These are phyloP conservation scores for Psix sp. DNA, from an alignment of 1,140 invertebrate species.

Conservation along the genomic window DNA sequence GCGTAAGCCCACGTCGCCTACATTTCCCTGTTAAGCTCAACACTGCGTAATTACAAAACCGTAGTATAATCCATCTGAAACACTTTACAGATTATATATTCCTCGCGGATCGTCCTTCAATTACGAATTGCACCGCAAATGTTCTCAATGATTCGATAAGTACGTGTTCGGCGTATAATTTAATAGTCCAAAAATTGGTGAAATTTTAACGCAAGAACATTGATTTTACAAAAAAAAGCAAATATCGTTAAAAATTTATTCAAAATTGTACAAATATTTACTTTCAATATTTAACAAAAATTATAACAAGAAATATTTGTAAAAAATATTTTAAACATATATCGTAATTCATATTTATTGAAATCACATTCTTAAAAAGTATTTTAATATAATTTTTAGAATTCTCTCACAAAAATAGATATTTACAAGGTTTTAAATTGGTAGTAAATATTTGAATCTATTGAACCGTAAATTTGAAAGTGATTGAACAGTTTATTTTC, in stretches of 20 bases:
- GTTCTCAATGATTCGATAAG: slow-evolving; percentile 52
- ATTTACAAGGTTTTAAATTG: too few relatives aligned
- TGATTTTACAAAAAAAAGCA: neutral
- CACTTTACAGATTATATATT: slow-evolving; percentile 54
- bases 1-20: slow-evolving; percentile 33
- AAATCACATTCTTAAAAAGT: too few relatives aligned
- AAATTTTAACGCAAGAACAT: neutral
- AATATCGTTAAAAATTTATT: neutral
- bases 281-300: too few relatives aligned
- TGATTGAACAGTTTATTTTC: slow-evolving; percentile 26
- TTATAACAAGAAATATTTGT: too few relatives aligned
- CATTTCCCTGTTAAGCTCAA: slow-evolving; percentile 38
- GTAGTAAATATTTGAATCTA: too few relatives aligned
- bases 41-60: slow-evolving; percentile 46
- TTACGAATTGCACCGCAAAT: slow-evolving; percentile 39
- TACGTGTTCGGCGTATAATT: slow-evolving; percentile 36
- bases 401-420: too few relatives aligned
- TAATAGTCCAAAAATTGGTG: slow-evolving; percentile 9
- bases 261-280: too few relatives aligned
- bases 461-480: slow-evolving; percentile 25
- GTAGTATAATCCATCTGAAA: slow-evolving; percentile 40
- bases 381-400: too few relatives aligned
- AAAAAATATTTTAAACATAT: too few relatives aligned
- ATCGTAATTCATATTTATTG: too few relatives aligned
- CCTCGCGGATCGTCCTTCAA: slow-evolving; percentile 40